Base-by-base conservation (phyloP, 1,140 invertebrate genomes). In the Drusus annulatus region DNA sequence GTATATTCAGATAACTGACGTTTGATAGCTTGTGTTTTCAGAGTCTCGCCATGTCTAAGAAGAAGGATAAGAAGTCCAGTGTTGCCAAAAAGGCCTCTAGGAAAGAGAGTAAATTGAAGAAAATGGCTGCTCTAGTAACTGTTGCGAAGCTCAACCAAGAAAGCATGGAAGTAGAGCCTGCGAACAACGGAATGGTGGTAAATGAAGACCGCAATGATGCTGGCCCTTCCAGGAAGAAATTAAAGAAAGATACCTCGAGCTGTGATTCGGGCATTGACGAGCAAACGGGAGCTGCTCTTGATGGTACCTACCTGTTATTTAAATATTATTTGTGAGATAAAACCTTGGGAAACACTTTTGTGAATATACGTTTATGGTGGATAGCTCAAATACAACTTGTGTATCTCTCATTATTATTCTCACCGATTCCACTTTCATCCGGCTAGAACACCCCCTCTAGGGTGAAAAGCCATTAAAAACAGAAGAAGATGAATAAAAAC, bases 91-190 rank as follows among this genome's bases (percentile, higher is more conserved):
- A 91, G 84, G 85, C 86, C 31, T 87, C 88, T 84, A 89, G 93
- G 79, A 87, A 90, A 78, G 91, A 93, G 82, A 93, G 91, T 73
- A 93, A 93, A 81, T 91, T 91, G 81, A 92, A 92, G 85, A 93
- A 93, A 88, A 88, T 93, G 83, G 88, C 90, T 19, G 93, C 93
- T 3, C 87, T 93, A 81, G 88, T 92, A 16, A 90, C 92, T 85
- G 86, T 93, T 56, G 88, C 91, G 45, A 90, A 91, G 85, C 86
- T 93, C 31, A 93, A 93, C 84, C 92, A 93, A 79, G 88, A 89
- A 63, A 92, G 93, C 79, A 79, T 68, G 36, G 81, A 84, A 79
- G 79, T 81, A 31, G 71, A 62, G 21, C 71, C 78, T 50, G 10
- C 23, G 10, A 0, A 28, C 79, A 28, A 77, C 6, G 15, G 45